Percentiles rank a stretch among this genome's conserved stretches.
phyloP scores from a whole-genome alignment of 2,888 invertebrate species.

The Phaedon cochleariae region DNA sequence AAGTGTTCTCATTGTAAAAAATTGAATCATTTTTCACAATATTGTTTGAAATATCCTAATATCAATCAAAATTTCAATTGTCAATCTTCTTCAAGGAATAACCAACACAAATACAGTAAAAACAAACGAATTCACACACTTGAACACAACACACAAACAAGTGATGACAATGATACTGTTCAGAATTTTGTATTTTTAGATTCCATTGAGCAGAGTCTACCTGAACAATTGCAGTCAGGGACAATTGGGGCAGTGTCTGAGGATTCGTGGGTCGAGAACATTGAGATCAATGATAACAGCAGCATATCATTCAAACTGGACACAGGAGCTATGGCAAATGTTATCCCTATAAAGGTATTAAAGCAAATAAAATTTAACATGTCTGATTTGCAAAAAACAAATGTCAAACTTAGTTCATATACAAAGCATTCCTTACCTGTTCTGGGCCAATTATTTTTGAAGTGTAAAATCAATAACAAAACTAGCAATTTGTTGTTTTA shows the following conservation, averaged over 20 bases:
- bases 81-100: no score
- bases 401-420: slow-evolving; percentile 26
- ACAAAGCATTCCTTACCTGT: slow-evolving; percentile 23
- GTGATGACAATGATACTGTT: not conserved
- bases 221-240: no score
- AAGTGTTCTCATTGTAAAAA: slow-evolving; percentile 29
- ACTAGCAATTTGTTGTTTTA: slow-evolving; percentile 22
- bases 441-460: slow-evolving; percentile 25
- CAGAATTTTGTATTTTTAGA: not conserved
- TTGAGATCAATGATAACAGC: not conserved
- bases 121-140: not conserved
- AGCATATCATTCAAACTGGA: slow-evolving; percentile 24
- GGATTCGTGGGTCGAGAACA: not conserved
- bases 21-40: not conserved
- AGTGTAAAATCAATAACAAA: slow-evolving; percentile 10
- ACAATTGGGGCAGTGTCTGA: not conserved
- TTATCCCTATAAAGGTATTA: slow-evolving; percentile 20
- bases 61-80: not conserved
- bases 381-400: no score
- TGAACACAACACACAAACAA: not conserved
- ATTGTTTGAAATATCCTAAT: no score
- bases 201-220: not conserved
- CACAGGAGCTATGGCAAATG: slow-evolving; percentile 27
- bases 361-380: slow-evolving; percentile 12
- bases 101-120: no score